Evolutionary conservation across 2,888 invertebrate species (phyloP).

Genomic region (Bimastos eiseni): DNA sequence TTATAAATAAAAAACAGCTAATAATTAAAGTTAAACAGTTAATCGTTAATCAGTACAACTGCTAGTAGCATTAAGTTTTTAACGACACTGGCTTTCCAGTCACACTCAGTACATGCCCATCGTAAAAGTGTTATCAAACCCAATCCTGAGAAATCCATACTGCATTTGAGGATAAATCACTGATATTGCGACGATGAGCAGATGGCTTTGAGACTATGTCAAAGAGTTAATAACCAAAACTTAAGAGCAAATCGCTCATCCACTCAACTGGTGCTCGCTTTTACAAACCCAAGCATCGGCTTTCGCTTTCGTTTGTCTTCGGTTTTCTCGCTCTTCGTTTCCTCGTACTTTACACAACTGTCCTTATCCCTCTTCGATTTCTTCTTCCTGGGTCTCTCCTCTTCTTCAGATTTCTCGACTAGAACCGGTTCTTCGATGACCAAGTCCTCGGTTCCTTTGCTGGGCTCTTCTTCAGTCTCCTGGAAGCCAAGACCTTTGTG

Average conservation of each 20-base stretch:
- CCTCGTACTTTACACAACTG: not conserved
- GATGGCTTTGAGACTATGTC: not conserved
- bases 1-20: too few relatives aligned
- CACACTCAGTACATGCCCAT: too few relatives aligned
- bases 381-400: not conserved
- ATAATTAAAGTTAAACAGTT: too few relatives aligned
- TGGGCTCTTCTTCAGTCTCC: conserved; percentile 32
- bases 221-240: not conserved
- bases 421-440: not conserved
- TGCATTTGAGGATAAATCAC: too few relatives aligned
- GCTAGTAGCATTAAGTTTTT: too few relatives aligned
- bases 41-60: too few relatives aligned
- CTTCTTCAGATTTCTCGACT: not conserved
- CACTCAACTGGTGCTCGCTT: not conserved
- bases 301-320: not conserved
- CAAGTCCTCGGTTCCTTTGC: not conserved
- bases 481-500: conserved; percentile 58
- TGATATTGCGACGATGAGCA: too few relatives aligned
- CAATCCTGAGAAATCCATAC: too few relatives aligned
- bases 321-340: not conserved
- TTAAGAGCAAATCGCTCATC: not conserved
- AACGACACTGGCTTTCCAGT: too few relatives aligned
- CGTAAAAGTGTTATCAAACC: too few relatives aligned
- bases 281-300: not conserved
- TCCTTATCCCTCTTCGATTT: conserved; percentile 20